Evolutionary conservation across 2,888 invertebrate genomes (phyloP).

Genomic region (Tholera decimalis): DNA sequence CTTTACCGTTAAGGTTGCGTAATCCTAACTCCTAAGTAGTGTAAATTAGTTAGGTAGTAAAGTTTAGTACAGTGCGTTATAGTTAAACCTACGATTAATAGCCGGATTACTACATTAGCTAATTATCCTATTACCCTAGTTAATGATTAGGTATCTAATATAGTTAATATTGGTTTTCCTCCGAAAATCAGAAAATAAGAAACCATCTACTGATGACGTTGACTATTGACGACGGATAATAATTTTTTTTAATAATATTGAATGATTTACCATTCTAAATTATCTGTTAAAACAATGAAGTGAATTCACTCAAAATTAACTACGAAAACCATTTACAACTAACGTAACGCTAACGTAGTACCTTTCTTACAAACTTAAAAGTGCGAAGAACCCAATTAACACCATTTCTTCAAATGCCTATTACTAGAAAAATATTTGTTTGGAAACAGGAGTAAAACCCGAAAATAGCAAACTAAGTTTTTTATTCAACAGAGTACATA

Average conservation of each 20-base stretch:
- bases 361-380: slow-evolving; percentile 37
- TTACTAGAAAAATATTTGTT: slow-evolving; percentile 60
- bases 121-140: slow-evolving; percentile 32
- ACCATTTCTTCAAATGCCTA: slow-evolving; percentile 57
- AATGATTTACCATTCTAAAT: too few species aligned
- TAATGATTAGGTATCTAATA: slow-evolving; percentile 8
- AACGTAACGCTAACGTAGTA: slow-evolving; percentile 5
- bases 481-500: too few species aligned
- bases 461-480: too few species aligned
- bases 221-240: too few species aligned
- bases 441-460: too few species aligned
- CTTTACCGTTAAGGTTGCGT: slow-evolving; percentile 29
- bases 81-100: too few species aligned
- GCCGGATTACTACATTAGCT: too few species aligned
- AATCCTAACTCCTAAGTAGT: slow-evolving; percentile 54
- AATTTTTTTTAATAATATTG: too few species aligned
- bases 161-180: background rate
- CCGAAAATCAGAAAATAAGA: background rate
- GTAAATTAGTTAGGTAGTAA: slow-evolving; percentile 48
- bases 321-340: background rate
- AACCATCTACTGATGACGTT: too few species aligned
- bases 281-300: too few species aligned
- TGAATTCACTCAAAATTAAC: background rate
- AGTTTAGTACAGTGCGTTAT: slow-evolving; percentile 41
- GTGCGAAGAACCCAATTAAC: slow-evolving; percentile 36